Evolutionary conservation across 2,113 vertebrate species (phyloP).

Genomic region (Cyanistes caeruleus): DNA sequence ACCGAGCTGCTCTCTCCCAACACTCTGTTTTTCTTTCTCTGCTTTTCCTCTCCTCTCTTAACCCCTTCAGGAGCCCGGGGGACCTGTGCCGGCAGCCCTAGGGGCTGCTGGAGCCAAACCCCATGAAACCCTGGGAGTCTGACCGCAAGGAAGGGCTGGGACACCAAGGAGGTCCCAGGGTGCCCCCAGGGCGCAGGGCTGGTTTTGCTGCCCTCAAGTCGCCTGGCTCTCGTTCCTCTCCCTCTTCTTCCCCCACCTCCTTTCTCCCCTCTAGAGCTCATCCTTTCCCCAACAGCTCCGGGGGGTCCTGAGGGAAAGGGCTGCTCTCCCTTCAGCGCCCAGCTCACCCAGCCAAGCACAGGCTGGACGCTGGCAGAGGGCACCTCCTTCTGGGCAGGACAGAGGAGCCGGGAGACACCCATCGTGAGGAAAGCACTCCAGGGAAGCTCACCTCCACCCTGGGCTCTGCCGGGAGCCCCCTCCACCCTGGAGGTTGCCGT

Average conservation of each 20-base stretch:
- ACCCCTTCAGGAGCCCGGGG: neutral
- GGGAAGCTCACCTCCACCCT: neutral
- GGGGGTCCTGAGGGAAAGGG: neutral
- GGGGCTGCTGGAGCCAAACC: neutral
- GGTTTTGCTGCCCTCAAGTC: neutral
- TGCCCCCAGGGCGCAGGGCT: neutral
- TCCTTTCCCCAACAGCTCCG: neutral
- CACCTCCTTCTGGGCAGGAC: neutral
- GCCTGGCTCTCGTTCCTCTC: accelerated
- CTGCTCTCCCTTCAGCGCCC: neutral
- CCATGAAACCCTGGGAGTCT: accelerated
- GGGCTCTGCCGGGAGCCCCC: accelerated
- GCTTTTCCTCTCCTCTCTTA: slow-evolving; percentile 57
- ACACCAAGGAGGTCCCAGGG: accelerated
- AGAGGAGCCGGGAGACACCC: neutral
- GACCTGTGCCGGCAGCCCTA: neutral
- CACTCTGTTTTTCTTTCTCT: slow-evolving; percentile 54
- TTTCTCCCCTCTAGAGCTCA: neutral
- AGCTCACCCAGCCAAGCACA: neutral
- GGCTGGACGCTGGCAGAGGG: neutral
- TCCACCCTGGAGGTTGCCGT: neutral
- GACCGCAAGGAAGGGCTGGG: accelerated
- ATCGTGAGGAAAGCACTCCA: accelerated
- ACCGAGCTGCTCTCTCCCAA: slow-evolving; percentile 5
- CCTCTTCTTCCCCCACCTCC: accelerated